phyloP scores from a whole-genome alignment of 2,797 vertebrate genomes.

The Mus spretus region DNA sequence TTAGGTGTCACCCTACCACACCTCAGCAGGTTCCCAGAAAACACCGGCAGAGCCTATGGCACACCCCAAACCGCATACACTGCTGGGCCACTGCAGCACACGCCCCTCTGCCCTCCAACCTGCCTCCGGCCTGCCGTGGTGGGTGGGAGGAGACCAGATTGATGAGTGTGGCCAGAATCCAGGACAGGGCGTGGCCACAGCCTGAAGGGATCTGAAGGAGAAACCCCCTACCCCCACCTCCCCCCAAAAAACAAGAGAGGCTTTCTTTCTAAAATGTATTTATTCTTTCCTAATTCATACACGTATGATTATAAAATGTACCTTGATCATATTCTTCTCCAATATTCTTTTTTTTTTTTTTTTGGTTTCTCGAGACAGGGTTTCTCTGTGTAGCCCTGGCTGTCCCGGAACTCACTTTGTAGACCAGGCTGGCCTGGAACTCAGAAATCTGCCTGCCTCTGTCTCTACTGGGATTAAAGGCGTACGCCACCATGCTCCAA shows the following conservation, averaged over 20 bases:
- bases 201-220: background rate
- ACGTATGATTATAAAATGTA: background rate
- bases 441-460: too few relatives aligned
- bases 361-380: too few relatives aligned
- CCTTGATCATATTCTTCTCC: too few relatives aligned
- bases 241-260: background rate
- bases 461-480: too few relatives aligned
- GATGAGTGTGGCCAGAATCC: constrained; percentile 33
- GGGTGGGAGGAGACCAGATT: background rate
- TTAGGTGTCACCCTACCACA: background rate
- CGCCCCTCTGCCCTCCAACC: background rate
- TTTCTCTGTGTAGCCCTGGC: too few relatives aligned
- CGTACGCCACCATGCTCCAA: too few relatives aligned
- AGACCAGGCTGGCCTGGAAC: too few relatives aligned
- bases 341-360: background rate
- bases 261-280: background rate
- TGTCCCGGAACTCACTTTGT: too few relatives aligned
- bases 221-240: background rate
- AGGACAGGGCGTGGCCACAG: constrained; percentile 45
- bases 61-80: background rate
- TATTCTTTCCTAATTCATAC: background rate
- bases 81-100: background rate
- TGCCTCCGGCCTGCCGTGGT: background rate
- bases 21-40: background rate
- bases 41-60: background rate